Percentiles rank a stretch among this genome's conserved stretches.
These are phyloP conservation scores for Bombyx mandarina DNA, from an alignment of 1,140 invertebrate genomes.

Conservation along the genomic window DNA sequence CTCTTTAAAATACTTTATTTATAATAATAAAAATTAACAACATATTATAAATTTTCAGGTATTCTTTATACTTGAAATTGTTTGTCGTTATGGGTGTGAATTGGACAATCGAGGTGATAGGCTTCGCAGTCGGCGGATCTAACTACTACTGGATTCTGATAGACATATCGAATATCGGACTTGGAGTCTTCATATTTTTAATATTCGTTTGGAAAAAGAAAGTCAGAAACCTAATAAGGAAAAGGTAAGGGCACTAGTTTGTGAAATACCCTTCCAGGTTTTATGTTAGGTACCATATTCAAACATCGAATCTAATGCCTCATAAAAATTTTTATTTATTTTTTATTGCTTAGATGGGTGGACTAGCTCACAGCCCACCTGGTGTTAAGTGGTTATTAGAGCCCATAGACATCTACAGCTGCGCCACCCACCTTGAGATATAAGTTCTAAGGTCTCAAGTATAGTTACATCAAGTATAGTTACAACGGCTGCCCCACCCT, in stretches of 20 bases:
- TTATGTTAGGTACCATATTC: too few species aligned
- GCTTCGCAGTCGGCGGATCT: constrained; percentile 64
- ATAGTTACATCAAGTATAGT: too few species aligned
- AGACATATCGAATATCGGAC: constrained; percentile 74
- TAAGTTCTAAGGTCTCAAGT: too few species aligned
- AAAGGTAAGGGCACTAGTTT: constrained; percentile 48
- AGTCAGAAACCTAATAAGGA: constrained; percentile 72
- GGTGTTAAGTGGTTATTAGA: too few species aligned
- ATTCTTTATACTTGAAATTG: constrained; percentile 73
- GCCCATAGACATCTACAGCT: too few species aligned
- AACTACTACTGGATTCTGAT: constrained; percentile 74
- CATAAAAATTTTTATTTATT: too few species aligned
- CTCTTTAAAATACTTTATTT: not conserved
- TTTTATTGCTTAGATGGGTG: too few species aligned
- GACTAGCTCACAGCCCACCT: too few species aligned
- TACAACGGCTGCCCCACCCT: too few species aligned
- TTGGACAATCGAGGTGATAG: constrained; percentile 73
- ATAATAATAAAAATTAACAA: not conserved
- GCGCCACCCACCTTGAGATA: too few species aligned
- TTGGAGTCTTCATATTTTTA: constrained; percentile 78
- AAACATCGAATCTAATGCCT: too few species aligned
- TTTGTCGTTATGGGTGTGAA: constrained; percentile 76
- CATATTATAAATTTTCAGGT: constrained; percentile 36
- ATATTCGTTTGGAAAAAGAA: constrained; percentile 81
- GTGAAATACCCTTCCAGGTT: too few species aligned